These are phyloP conservation scores for Halcyon badia DNA, from an alignment of 2,797 vertebrate species.

Conservation along the genomic window DNA sequence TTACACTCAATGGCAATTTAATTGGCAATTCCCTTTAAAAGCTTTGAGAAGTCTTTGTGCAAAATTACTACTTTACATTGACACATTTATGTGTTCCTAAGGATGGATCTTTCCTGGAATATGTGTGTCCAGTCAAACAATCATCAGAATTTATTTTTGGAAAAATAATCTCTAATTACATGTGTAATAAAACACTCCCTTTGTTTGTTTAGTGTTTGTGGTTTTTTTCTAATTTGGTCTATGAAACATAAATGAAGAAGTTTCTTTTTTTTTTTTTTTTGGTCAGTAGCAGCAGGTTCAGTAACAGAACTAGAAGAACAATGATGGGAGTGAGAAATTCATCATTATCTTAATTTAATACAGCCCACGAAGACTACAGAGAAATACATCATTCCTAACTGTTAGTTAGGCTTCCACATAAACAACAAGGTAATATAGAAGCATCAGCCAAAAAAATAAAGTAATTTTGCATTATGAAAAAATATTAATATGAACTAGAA, in stretches of 20 bases:
- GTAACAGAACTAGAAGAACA: neutral
- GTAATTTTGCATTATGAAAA: neutral
- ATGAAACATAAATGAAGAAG: neutral
- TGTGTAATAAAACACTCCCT: neutral
- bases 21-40: neutral
- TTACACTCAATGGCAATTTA: neutral
- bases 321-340: neutral
- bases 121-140: neutral
- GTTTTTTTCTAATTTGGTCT: neutral
- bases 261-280: neutral
- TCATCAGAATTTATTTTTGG: neutral
- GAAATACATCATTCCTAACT: neutral
- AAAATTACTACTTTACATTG: neutral
- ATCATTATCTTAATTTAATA: neutral
- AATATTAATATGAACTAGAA: neutral
- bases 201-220: too few species aligned
- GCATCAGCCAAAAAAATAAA: neutral
- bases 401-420: neutral
- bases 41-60: neutral
- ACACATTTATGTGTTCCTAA: neutral
- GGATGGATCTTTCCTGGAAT: neutral
- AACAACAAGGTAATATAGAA: neutral
- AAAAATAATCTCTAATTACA: neutral
- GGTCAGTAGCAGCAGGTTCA: neutral
- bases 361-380: neutral